Conservation (phyloP, 2,113 vertebrate genomes). For the Pituophis catenifer region DNA sequence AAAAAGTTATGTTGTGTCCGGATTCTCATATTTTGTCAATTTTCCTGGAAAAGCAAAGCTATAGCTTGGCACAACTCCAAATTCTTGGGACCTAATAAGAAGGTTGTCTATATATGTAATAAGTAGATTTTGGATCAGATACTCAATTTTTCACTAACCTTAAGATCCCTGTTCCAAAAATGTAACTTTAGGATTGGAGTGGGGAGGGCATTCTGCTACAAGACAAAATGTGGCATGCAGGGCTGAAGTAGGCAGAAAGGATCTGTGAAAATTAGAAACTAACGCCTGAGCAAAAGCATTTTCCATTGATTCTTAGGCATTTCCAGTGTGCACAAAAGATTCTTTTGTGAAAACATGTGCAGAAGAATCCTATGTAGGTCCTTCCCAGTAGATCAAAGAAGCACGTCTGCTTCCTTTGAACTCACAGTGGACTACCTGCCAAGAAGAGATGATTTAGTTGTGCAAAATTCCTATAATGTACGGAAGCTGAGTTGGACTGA, state of each 20-base stretch:
- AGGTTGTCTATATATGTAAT: neutral
- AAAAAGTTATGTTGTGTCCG: neutral
- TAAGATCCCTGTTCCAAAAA: neutral
- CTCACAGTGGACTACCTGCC: neutral
- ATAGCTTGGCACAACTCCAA: conserved; percentile 13
- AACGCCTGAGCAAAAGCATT: neutral
- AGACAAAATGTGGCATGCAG: neutral
- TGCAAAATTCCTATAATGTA: neutral
- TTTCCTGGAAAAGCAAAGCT: neutral
- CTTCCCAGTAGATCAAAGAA: neutral
- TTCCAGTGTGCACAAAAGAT: neutral
- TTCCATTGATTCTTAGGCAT: neutral
- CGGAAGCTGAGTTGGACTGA: neutral
- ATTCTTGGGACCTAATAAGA: neutral
- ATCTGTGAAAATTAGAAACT: neutral
- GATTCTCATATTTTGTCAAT: neutral
- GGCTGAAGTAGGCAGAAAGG: neutral
- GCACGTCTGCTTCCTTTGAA: neutral
- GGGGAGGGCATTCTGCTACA: neutral
- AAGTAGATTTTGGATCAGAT: neutral
- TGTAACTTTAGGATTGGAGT: neutral
- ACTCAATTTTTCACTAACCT: neutral
- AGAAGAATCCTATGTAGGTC: neutral
- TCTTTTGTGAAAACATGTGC: neutral
- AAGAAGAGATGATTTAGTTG: neutral